Evolutionary conservation across 1,140 invertebrate species (phyloP), one percentile per base, ranked within the genome.

Genomic region (Diorhabda elongata): DNA sequence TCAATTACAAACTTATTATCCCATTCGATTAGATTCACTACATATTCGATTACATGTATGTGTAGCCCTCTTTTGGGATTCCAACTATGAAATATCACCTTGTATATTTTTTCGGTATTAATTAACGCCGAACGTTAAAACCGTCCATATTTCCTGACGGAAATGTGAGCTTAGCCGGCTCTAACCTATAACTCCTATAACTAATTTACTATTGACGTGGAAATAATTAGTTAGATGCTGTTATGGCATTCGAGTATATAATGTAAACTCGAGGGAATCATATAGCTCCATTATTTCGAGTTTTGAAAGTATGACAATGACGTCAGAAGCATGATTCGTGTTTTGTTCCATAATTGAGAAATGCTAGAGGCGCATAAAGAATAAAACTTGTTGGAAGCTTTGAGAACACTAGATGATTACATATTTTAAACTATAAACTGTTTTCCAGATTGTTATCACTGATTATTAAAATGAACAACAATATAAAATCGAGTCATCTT

Each of bases 211-310:
- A 62, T 62, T 62, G 61, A 62, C 61, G 61, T 62, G 61, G n/a
- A 47, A 62, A 62, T 44, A 62, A 62, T 62, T 62, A 62, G 44
- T n/a, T 62, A 62, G 61, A 44, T 62, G 61, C 43, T 62, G 61
- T 62, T 62, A 6, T 26, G 44, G 44, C 44, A 62, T 44, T 62
- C 42, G 43, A 69, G 52, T 65, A 60, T 57, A 64, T 58, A 68
- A 63, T 58, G 47, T 57, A 44, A 64, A 45, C 44, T 44, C 44
- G 11, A 42, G 62, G 8, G 61, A 69, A 62, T 52, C 59, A 58
- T 64, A 64, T 62, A 69, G 47, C 47, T 61, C 62, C 3, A 64
- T 58, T 65, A 65, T 69, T 65, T 58, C 57, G 68, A 65, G 61
- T n/a, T 62, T 62, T 8, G 42, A n/a, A 62, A 62, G 43, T 44